Evolutionary conservation across 2,113 vertebrate species (phyloP), one percentile per base, ranked within the genome.

Genomic region (Cyprinus carpio): DNA sequence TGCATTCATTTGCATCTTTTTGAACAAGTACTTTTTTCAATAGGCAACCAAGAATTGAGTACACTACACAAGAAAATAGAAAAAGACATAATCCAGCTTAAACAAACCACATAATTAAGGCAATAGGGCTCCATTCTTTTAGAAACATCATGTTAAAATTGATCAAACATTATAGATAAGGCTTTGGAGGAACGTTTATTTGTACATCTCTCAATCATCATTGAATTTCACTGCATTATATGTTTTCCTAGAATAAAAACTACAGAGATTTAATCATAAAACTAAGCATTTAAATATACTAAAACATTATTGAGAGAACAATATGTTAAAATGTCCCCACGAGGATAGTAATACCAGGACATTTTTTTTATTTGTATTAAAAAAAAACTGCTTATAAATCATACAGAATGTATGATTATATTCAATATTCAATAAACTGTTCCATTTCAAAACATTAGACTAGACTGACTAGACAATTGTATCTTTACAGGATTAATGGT

Each of bases 1-100:
- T 84, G 74, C 81, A 75, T 87, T 74, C 15, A 88, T 88, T 84
- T 82, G 37, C 82, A 87, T 89, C 46, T 54, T 67, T 80, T 46
- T 54, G 12, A 76, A 75, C 46, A 40, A 4, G 51, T 2, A 23
- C 31, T 12, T 40, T 31, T 31, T 54, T 10, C 29, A 40, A 62
- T 54, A 27, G 15, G n/a, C 43, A 84, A 8, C 7, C 18, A 6
- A 54, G 4, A 78, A 37, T 6, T 12, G 12, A 78, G 27, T 20
- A 77, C 18, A 54, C 4, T 23, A 76, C 11, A 56, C 51, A 34
- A 34, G 6, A 54, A 51, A 29, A 31, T 5, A 51, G 25, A 31
- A 18, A 58, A 51, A 40, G 18, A 71, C 27, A 18, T 34, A 29
- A 65, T 6, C 11, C 62, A 16, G 2, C 15, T 74, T 13, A 46